A percentile compares a stretch with the other conserved stretches of the same genome.
These are phyloP conservation scores for Ernsta delagoae DNA, from an alignment of 2,888 invertebrate genomes.

Conservation along the genomic window DNA sequence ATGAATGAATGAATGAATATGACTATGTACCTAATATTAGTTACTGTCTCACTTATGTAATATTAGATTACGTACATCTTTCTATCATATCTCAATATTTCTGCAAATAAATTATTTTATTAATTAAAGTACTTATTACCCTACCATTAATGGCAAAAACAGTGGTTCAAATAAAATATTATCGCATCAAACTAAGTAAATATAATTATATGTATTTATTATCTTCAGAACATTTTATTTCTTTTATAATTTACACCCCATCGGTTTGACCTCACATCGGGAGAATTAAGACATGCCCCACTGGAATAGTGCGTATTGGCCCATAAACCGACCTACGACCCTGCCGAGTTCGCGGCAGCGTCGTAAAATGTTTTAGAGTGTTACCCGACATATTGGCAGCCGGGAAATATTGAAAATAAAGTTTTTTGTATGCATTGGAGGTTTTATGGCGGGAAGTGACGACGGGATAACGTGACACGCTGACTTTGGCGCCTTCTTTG, in stretches of 20 bases:
- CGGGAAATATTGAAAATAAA: slow-evolving; percentile 68
- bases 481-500: neutral
- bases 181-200: too few species aligned
- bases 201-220: too few species aligned
- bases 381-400: slow-evolving; percentile 61
- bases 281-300: slow-evolving; percentile 48
- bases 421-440: slow-evolving; percentile 70
- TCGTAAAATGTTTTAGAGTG: slow-evolving; percentile 68
- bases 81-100: too few species aligned
- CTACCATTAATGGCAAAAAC: too few species aligned
- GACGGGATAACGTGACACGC: slow-evolving; percentile 35
- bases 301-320: slow-evolving; percentile 51
- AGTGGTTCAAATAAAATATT: too few species aligned
- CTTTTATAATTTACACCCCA: neutral
- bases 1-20: too few species aligned
- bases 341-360: slow-evolving; percentile 47
- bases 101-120: too few species aligned
- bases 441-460: slow-evolving; percentile 52
- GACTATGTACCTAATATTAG: too few species aligned
- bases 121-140: too few species aligned
- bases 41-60: too few species aligned
- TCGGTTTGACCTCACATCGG: slow-evolving; percentile 27
- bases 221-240: too few species aligned
- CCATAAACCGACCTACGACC: slow-evolving; percentile 58
- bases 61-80: too few species aligned